Conservation (phyloP, 2,113 vertebrate species). For the Brachirus orientalis region DNA sequence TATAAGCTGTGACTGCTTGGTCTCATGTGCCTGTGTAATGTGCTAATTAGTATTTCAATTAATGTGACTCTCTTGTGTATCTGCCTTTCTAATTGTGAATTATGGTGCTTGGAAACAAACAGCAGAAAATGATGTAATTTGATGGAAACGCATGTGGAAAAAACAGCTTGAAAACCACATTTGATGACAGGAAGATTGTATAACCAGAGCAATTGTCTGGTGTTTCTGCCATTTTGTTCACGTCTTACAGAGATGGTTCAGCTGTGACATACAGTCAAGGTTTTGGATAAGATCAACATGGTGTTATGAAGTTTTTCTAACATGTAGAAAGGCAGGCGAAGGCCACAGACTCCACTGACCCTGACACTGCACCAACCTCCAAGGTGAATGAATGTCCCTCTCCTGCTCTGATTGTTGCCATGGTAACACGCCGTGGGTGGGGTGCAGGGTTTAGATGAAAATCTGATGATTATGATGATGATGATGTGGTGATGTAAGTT, state of each 20-base stretch:
- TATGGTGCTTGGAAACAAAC: constrained; percentile 20
- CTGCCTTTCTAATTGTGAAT: constrained; percentile 46
- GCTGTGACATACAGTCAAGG: too few relatives aligned
- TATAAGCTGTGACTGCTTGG: constrained; percentile 1
- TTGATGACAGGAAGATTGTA: not conserved
- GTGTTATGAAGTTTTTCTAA: not conserved
- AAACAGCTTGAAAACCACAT: not conserved
- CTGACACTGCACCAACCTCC: constrained; percentile 11
- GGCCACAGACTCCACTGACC: constrained; percentile 31
- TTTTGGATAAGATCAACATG: not conserved
- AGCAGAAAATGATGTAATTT: constrained; percentile 9
- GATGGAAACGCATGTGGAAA: constrained; percentile 1
- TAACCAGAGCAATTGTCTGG: too few relatives aligned
- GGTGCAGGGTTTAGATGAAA: constrained; percentile 47
- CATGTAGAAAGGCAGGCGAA: too few relatives aligned
- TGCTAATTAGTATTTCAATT: constrained; percentile 62
- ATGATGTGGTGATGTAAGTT: constrained; percentile 23
- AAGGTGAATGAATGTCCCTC: not conserved
- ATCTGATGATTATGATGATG: constrained; percentile 46
- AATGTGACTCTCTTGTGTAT: constrained; percentile 33
- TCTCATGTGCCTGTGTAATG: constrained; percentile 50
- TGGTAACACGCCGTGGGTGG: constrained; percentile 48
- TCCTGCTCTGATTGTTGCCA: constrained; percentile 31
- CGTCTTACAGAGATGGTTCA: not conserved
- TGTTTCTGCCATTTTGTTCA: too few relatives aligned